Evolutionary conservation across 1,140 invertebrate genomes (phyloP).

Genomic region (Varroa destructor): DNA sequence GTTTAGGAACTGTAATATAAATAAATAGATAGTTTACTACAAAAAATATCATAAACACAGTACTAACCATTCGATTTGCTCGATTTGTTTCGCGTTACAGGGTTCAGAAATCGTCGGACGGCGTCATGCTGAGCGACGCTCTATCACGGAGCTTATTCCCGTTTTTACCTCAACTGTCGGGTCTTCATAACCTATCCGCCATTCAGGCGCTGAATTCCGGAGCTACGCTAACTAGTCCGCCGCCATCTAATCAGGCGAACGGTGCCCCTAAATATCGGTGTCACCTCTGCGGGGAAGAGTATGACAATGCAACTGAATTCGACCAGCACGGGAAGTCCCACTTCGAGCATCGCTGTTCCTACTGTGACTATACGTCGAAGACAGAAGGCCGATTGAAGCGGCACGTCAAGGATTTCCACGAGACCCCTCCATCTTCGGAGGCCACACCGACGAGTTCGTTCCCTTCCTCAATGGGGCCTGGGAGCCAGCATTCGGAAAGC

Average conservation of each 20-base stretch:
- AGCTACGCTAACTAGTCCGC: not conserved
- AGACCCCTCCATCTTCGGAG: not conserved
- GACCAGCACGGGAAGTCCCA: conserved; percentile 47
- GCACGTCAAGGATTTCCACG: conserved; percentile 47
- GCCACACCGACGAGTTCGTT: conserved; percentile 12
- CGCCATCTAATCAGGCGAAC: not conserved
- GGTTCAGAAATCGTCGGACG: no score
- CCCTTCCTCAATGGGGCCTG: not conserved
- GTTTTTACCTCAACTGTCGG: no score
- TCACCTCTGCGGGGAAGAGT: conserved; percentile 39
- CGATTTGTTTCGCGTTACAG: no score
- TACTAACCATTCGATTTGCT: no score
- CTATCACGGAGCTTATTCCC: no score
- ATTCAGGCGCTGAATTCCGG: no score
- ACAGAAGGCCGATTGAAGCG: conserved; percentile 48
- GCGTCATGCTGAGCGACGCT: no score
- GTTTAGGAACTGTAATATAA: no score
- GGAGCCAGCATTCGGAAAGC: conserved; percentile 12
- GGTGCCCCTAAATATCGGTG: conserved; percentile 35
- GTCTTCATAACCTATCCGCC: no score
- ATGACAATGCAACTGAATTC: conserved; percentile 40
- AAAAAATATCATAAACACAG: no score
- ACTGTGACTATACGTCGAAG: conserved; percentile 49
- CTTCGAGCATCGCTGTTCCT: conserved; percentile 44
- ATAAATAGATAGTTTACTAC: no score